Percentiles rank a stretch among this genome's conserved stretches.
Conservation (phyloP, 2,797 vertebrate genomes). For the Hoplostethus atlanticus region DNA sequence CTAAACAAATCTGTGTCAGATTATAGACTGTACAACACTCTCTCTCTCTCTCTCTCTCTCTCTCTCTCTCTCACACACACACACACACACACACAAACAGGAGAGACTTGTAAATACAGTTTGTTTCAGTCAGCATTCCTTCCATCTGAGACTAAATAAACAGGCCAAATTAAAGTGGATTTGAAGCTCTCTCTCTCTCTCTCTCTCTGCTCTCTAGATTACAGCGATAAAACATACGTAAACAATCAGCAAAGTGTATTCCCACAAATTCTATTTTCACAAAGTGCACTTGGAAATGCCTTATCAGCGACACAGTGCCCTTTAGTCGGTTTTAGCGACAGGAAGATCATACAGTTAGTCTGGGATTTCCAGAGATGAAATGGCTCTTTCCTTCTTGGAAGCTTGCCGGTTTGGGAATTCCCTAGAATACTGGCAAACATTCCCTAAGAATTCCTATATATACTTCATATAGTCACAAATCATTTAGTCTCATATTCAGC, state of each 20-base stretch:
- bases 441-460: constrained; percentile 34
- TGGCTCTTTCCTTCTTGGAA: constrained; percentile 61
- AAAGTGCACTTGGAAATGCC: constrained; percentile 66
- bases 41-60: constrained; percentile 10
- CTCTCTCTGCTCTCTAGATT: constrained; percentile 67
- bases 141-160: constrained; percentile 81
- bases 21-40: constrained; percentile 64
- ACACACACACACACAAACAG: constrained; percentile 43
- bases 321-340: constrained; percentile 35
- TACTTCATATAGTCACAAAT: not conserved
- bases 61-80: constrained; percentile 5
- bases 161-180: constrained; percentile 68
- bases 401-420: constrained; percentile 51
- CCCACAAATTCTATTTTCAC: constrained; percentile 71
- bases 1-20: constrained; percentile 82
- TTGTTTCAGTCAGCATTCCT: constrained; percentile 73
- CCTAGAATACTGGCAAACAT: constrained; percentile 54
- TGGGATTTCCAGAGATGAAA: constrained; percentile 54
- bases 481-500: no score
- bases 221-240: constrained; percentile 75
- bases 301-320: constrained; percentile 38
- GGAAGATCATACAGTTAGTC: constrained; percentile 33
- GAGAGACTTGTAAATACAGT: constrained; percentile 73
- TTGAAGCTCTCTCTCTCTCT: constrained; percentile 54
- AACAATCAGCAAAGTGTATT: constrained; percentile 73